Evolutionary conservation across 2,888 invertebrate species (phyloP), one percentile per base, ranked within the genome.

Genomic region (Philopedon plagiatum): DNA sequence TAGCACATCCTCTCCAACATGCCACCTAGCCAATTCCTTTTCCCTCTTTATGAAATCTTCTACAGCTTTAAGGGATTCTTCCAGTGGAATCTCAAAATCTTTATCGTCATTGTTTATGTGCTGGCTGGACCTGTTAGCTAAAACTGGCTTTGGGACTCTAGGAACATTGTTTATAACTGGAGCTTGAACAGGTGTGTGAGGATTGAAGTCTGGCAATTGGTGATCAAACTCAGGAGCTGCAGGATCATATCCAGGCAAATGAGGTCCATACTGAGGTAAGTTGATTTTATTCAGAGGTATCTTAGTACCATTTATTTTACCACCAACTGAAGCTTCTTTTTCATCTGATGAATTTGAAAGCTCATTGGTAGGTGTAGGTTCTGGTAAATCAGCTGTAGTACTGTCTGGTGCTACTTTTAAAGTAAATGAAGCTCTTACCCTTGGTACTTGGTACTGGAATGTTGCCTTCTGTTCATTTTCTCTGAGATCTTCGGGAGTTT

Each of bases 31-130:
- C 34, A 73, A 65, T 64, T 54, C 73, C 23, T 73, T 57, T 41
- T 73, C 69, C 51, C 64, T 69, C 23, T 44, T 63, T 26, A 67
- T 72, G 32, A 72, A 72, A 15, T 72, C 67, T 41, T 67, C 67
- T 15, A 72, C 72, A 15, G 72, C 72, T 37, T 56, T 51, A 13
- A 72, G 49, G 18, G 72, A 72, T 39, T 72, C 72, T 41, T 72
- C 72, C 15, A 72, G 57, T 26, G 72, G 72, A 46, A 72, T 72
- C 34, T 72, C 72, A 57, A 72, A 72, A 56, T 72, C 72, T 56
- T 71, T 71, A 44, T 69, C 68, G 56, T 71, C 71, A 54, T 66
- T 56, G 32, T 19, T 21, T 13, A 18, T 19, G 29, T 54, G n/a
- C 9, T 32, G 13, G 23, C 13, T 49, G 29, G 65, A 66, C 51